Percentiles rank a stretch among this genome's conserved stretches.
phyloP scores from a whole-genome alignment of 2,113 vertebrate genomes.

The Gymnocephalus cernua region DNA sequence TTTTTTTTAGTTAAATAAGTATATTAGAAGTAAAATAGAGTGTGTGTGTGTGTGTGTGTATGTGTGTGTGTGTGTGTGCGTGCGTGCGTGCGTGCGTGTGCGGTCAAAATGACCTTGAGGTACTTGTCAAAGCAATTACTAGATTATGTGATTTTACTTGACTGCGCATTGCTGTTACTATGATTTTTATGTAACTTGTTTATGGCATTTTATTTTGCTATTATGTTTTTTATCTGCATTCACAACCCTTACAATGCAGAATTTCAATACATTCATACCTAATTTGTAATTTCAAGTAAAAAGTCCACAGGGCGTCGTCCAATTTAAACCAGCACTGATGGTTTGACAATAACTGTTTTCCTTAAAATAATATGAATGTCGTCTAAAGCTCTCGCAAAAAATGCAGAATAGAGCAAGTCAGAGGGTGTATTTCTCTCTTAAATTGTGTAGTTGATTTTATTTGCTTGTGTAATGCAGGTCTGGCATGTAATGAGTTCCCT shows the following conservation, averaged over 20 bases:
- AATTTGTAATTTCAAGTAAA: not conserved
- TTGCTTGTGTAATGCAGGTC: not conserved
- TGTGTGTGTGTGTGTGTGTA: no score
- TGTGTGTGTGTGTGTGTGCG: no score
- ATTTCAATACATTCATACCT: not conserved
- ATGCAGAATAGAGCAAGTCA: not conserved
- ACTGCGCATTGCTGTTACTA: no score
- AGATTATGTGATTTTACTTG: no score
- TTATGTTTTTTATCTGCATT: not conserved
- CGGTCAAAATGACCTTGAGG: no score
- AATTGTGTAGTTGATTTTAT: not conserved
- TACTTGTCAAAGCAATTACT: no score
- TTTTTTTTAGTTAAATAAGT: no score
- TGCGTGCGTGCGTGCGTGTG: no score
- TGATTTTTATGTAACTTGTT: no score
- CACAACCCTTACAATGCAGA: not conserved
- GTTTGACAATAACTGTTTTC: not conserved
- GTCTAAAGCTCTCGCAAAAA: not conserved
- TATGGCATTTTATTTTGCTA: not conserved
- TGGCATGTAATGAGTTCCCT: slow-evolving; percentile 2
- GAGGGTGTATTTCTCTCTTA: no score
- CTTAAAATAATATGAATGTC: not conserved
- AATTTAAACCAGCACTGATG: not conserved
- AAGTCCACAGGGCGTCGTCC: not conserved
- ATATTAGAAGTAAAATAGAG: no score